Evolutionary conservation across 2,797 vertebrate species (phyloP).

Genomic region (Luscinia megarhynchos): DNA sequence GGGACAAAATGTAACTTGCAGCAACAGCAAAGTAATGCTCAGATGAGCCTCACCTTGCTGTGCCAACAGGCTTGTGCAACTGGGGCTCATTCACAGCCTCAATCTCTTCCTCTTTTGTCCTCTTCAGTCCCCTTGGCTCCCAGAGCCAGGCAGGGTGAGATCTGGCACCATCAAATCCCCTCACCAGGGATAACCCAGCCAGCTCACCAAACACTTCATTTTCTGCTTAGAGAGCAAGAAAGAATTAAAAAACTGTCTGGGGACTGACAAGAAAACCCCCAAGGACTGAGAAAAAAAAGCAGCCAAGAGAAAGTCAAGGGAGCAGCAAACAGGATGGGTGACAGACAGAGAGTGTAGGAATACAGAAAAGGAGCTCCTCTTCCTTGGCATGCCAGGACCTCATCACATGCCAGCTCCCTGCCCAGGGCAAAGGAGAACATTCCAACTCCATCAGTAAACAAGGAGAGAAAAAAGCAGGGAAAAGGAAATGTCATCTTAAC

Average conservation of each 20-base stretch:
- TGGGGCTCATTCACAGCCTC: neutral
- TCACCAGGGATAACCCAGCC: neutral
- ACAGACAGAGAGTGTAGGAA: neutral
- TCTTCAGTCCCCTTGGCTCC: neutral
- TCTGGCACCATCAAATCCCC: neutral
- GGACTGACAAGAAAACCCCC: neutral
- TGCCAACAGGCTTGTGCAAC: neutral
- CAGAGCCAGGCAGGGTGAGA: neutral
- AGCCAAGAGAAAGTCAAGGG: neutral
- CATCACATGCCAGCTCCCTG: neutral
- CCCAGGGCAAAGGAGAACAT: neutral
- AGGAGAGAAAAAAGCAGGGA: neutral
- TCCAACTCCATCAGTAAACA: neutral
- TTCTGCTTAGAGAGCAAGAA: neutral
- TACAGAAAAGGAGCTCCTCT: neutral
- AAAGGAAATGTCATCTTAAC: slow-evolving; percentile 36
- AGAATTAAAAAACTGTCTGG: neutral
- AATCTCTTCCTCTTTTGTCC: neutral
- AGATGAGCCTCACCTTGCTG: slow-evolving; percentile 4
- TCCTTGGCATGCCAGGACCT: neutral
- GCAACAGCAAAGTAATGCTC: neutral
- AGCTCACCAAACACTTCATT: neutral
- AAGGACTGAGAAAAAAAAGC: neutral
- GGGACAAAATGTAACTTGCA: neutral
- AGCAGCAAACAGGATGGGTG: neutral